Base-by-base conservation (phyloP, 1,140 invertebrate genomes). In the Trachymyrmex cornetzi region DNA sequence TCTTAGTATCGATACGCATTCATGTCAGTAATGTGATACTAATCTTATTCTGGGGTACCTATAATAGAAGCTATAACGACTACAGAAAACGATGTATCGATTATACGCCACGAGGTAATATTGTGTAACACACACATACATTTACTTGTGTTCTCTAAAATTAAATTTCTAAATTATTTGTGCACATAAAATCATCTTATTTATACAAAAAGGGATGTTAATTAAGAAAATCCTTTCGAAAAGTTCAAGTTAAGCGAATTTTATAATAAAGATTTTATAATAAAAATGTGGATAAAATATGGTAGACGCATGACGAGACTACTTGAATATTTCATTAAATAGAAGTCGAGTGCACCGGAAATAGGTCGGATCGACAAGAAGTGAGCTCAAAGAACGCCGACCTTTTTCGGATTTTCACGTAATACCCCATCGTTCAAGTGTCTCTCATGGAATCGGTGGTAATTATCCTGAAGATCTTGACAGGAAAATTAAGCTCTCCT, bases 1-100 rank as follows among this genome's bases (percentile, higher is more conserved):
- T 19, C 80, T 74, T 24, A 24, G 14, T 50, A 67, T 66, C 44
- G 50, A 71, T 66, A 53, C 50, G 50, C 53, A 74, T 72, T 89
- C 88, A 63, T 87, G 75, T 59, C 72, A 12, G 89, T 89, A 90
- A 90, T 22, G 66, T 24, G 89, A 90, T 90, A 84, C 34, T 6
- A 12, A 84, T 66, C 82, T 61, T n/a, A n/a, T n/a, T 57, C 48
- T 63, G 80, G 72, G 22, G 63, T 38, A 44, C 2, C 38, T 77
- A 19, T 77, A 30, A 22, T 55, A 34, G 11, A 67, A 79, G 44
- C 16, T 12, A 50, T 14, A 27, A 48, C 38, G 16, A 57, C 14
- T 14, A 14, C 61, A 66, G 27, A 64, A 64, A 24, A 50, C 19
- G 27, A 66, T 1, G 22, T 38, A 38, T 75, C 53, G 53, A 71